These are phyloP conservation scores for Eudyptes chrysolophus DNA, from an alignment of 2,113 vertebrate genomes.

Conservation along the genomic window DNA sequence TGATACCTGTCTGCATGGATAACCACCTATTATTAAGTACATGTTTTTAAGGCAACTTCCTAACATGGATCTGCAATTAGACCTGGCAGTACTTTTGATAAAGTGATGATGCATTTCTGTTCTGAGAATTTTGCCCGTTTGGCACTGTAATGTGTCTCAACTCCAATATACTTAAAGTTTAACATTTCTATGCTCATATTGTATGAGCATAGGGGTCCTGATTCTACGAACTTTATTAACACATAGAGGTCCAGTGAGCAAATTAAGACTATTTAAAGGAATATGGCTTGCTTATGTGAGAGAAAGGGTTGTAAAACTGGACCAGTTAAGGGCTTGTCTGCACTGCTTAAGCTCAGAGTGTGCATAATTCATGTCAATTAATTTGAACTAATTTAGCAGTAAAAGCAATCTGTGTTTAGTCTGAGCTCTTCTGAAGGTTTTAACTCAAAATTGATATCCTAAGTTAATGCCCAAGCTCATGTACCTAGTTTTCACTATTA, in stretches of 20 bases:
- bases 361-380: neutral
- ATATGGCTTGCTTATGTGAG: neutral
- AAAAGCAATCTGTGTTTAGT: neutral
- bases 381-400: neutral
- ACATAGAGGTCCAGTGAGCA: neutral
- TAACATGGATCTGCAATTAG: neutral
- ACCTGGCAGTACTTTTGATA: neutral
- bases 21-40: neutral
- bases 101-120: neutral
- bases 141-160: neutral
- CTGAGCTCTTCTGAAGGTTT: neutral
- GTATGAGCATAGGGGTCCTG: neutral
- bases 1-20: neutral
- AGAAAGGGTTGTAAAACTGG: neutral
- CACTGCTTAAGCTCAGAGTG: neutral
- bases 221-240: neutral
- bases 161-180: neutral
- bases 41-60: neutral
- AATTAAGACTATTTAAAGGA: neutral
- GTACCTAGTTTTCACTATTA: neutral
- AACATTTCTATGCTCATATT: neutral
- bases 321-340: neutral
- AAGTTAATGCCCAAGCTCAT: neutral
- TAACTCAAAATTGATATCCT: neutral
- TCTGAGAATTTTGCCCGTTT: neutral